A percentile compares a stretch with the other conserved stretches of the same genome.
These are phyloP conservation scores for Microplitis deprimator DNA, from an alignment of 2,888 invertebrate species.

Conservation along the genomic window DNA sequence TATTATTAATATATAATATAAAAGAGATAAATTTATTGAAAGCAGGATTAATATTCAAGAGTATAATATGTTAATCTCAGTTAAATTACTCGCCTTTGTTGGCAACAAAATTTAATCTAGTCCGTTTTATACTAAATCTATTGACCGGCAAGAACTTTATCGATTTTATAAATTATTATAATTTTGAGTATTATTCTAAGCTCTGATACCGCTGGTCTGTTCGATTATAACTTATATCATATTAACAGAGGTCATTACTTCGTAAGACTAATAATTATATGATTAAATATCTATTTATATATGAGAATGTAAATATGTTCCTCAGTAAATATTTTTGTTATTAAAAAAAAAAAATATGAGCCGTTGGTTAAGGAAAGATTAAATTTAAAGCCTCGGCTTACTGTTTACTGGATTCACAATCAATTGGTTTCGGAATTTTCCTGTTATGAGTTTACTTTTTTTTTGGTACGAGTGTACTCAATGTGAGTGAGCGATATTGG, in stretches of 20 bases:
- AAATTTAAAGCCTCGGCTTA: not conserved
- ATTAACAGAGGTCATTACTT: too few species aligned
- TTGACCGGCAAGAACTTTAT: not conserved
- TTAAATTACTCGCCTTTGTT: not conserved
- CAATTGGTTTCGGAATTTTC: constrained; percentile 23
- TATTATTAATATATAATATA: too few species aligned
- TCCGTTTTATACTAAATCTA: not conserved
- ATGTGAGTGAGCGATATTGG: constrained; percentile 31
- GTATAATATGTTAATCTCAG: not conserved
- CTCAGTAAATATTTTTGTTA: too few species aligned
- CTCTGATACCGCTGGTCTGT: not conserved
- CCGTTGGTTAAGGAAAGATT: not conserved
- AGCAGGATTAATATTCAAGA: not conserved
- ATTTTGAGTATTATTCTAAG: not conserved
- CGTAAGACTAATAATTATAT: too few species aligned
- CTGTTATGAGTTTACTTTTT: constrained; percentile 24
- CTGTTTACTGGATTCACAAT: constrained; percentile 14
- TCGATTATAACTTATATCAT: too few species aligned
- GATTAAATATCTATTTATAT: too few species aligned
- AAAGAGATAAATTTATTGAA: too few species aligned
- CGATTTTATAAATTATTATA: not conserved
- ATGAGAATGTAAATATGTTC: too few species aligned
- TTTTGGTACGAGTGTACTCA: constrained; percentile 11
- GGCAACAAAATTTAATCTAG: not conserved
- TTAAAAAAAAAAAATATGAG: not conserved